Percentiles rank a stretch among this genome's conserved stretches.
Evolutionary conservation across 2,113 vertebrate genomes (phyloP).

Genomic region (Xiphophorus couchianus): DNA sequence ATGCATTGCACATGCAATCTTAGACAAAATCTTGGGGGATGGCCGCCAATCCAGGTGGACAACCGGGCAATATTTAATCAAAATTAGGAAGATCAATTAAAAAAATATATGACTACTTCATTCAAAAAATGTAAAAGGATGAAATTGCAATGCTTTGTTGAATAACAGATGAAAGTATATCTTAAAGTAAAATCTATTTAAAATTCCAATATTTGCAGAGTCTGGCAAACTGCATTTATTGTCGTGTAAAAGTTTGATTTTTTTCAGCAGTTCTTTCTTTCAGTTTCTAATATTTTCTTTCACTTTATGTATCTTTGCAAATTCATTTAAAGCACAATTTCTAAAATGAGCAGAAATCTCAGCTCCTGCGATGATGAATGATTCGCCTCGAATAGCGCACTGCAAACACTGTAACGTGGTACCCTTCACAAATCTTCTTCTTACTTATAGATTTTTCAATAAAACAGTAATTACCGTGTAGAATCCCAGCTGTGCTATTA

Average conservation of each 20-base stretch:
- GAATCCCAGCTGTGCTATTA: constrained; percentile 67
- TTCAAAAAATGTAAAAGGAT: neutral
- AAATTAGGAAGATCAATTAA: no score
- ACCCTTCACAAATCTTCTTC: constrained; percentile 56
- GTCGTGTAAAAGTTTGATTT: neutral
- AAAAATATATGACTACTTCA: neutral
- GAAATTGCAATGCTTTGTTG: neutral
- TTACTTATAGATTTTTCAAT: constrained; percentile 70
- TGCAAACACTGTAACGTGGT: constrained; percentile 30
- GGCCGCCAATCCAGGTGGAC: no score
- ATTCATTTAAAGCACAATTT: constrained; percentile 29
- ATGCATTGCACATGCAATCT: no score
- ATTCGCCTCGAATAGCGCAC: constrained; percentile 20
- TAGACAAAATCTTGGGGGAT: no score
- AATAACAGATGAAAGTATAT: neutral
- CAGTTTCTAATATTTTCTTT: constrained; percentile 36
- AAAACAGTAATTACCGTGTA: constrained; percentile 64
- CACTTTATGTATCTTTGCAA: constrained; percentile 7
- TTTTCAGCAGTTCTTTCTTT: neutral
- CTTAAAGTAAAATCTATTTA: neutral
- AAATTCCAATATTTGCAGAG: neutral
- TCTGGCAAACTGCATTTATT: no score
- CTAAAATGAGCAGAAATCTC: constrained; percentile 38
- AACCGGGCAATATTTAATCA: no score
- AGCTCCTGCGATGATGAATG: constrained; percentile 12